phyloP scores from a whole-genome alignment of 2,797 vertebrate species.

The Mycteria americana region DNA sequence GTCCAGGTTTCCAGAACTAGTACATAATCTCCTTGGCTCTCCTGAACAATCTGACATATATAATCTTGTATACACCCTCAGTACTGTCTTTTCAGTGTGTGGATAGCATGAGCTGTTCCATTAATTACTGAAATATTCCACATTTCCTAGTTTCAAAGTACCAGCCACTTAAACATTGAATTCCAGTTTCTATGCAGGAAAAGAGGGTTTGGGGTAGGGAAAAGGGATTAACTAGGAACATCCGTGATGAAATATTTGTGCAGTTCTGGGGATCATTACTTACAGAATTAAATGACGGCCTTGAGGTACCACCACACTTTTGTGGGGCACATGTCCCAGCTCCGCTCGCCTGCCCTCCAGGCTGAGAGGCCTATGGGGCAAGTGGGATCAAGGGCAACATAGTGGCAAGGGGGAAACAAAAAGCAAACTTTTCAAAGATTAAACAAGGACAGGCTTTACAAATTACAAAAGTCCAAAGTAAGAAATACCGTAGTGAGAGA shows the following conservation, averaged over 20 bases:
- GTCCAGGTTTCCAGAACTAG: not conserved
- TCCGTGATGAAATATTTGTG: constrained; percentile 13
- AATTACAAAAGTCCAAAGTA: constrained; percentile 3
- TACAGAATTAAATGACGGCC: constrained; percentile 80
- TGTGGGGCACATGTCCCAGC: constrained; percentile 80
- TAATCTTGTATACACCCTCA: not conserved
- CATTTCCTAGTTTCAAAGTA: not conserved
- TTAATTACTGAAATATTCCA: not conserved
- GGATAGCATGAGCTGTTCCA: not conserved
- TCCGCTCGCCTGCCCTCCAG: constrained; percentile 82
- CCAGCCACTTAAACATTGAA: not conserved
- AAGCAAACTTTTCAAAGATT: constrained; percentile 69
- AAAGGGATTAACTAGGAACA: constrained; percentile 21
- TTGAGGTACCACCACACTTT: constrained; percentile 77
- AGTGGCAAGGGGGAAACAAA: constrained; percentile 69
- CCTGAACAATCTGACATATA: not conserved
- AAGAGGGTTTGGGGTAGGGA: constrained; percentile 13
- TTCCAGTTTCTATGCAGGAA: constrained; percentile 12
- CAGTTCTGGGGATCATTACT: constrained; percentile 79
- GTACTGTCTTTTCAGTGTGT: not conserved
- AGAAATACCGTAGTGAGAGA: not conserved
- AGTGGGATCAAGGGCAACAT: constrained; percentile 66
- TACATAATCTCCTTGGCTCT: not conserved
- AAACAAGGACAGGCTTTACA: constrained; percentile 46
- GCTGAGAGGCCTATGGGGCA: constrained; percentile 68